A percentile compares a stretch with the other conserved stretches of the same genome.
Evolutionary conservation across 2,888 invertebrate species (phyloP).

Genomic region (Cheilosia vernalis): DNA sequence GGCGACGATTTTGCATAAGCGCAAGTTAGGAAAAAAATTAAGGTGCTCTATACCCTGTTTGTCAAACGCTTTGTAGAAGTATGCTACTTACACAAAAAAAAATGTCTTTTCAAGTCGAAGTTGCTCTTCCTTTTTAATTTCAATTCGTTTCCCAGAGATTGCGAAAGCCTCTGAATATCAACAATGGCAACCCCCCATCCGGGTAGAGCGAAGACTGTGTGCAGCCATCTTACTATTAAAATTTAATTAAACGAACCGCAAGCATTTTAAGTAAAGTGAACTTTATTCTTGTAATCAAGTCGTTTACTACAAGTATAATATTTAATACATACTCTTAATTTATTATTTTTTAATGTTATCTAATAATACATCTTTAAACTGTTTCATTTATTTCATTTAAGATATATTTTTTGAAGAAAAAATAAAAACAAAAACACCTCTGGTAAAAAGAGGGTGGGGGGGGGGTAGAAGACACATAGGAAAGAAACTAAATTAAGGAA

Average conservation of each 20-base stretch:
- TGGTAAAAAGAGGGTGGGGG: slow-evolving; percentile 2
- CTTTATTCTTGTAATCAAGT: slow-evolving; percentile 58
- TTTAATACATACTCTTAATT: slow-evolving; percentile 57
- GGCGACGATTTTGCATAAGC: no score
- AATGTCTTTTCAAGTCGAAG: no score
- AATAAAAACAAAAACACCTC: slow-evolving; percentile 4
- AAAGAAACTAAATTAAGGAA: slow-evolving; percentile 1
- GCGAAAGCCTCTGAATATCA: no score
- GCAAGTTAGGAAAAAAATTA: no score
- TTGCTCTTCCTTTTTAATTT: no score
- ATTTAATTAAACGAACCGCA: neutral
- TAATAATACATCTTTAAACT: slow-evolving; percentile 62
- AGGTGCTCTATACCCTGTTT: no score
- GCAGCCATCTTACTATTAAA: no score
- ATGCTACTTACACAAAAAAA: no score
- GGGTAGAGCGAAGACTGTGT: no score
- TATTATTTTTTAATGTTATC: slow-evolving; percentile 57
- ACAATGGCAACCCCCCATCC: no score
- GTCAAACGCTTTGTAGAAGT: no score
- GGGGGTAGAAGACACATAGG: neutral
- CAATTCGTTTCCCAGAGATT: no score
- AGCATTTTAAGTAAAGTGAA: slow-evolving; percentile 47
- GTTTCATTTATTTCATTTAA: slow-evolving; percentile 34
- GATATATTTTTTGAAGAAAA: slow-evolving; percentile 21
- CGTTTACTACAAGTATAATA: slow-evolving; percentile 54